A percentile compares a stretch with the other conserved stretches of the same genome.
Evolutionary conservation across 2,797 vertebrate genomes (phyloP).

Genomic region (Pseudomugil tenellus): DNA sequence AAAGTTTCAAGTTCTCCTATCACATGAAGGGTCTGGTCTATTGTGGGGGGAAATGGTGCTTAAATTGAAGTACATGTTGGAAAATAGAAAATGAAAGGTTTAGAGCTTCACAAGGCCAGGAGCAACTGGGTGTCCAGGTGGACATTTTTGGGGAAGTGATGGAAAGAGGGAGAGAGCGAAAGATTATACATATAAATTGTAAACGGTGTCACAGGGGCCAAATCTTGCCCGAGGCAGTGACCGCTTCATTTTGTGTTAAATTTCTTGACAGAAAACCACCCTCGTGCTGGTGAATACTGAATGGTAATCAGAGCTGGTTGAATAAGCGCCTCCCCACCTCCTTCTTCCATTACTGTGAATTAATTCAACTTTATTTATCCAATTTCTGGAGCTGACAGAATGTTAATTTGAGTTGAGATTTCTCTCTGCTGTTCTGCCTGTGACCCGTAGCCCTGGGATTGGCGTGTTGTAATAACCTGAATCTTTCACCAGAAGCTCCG

Average conservation of each 20-base stretch:
- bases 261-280: conserved; percentile 88
- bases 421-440: conserved; percentile 85
- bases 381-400: conserved; percentile 99
- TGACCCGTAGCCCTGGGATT: conserved; percentile 97
- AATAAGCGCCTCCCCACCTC: conserved; percentile 81
- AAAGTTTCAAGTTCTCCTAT: conserved; percentile 59
- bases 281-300: conserved; percentile 95
- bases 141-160: conserved; percentile 54
- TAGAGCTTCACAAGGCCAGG: conserved; percentile 58
- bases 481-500: conserved; percentile 99
- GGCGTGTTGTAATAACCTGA: conserved; percentile 99
- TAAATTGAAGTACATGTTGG: conserved; percentile 52
- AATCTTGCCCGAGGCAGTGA: conserved; percentile 88
- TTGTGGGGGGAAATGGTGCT: conserved; percentile 48
- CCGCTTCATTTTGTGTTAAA: conserved; percentile 88
- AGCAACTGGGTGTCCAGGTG: conserved; percentile 69
- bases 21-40: conserved; percentile 56
- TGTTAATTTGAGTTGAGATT: conserved; percentile 99
- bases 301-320: conserved; percentile 91
- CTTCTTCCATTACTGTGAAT: conserved; percentile 94
- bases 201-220: conserved; percentile 90
- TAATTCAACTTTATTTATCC: conserved; percentile 99
- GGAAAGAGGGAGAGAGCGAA: conserved; percentile 20
- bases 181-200: conserved; percentile 93
- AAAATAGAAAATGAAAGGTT: conserved; percentile 67